Evolutionary conservation across 53 echinoderm and acorn worm genomes (phyloP), one percentile per base, ranked within the genome.

Genomic region (Holothuria scabra): DNA sequence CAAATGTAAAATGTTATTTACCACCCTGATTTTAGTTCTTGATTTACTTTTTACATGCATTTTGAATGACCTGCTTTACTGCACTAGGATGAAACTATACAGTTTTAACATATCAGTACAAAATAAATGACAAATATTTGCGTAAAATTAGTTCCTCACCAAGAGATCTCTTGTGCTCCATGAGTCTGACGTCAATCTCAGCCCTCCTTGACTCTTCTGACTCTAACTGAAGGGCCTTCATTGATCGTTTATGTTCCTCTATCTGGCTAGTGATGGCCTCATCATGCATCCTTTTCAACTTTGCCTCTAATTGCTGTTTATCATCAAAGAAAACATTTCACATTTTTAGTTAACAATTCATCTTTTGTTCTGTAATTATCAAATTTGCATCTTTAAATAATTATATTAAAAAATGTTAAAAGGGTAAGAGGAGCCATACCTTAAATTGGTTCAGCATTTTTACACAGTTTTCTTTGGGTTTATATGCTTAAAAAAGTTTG

Each of bases 281-380:
- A 28, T 58, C 31, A 35, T 89, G 81, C 46, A 60, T 67, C 12
- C 59, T 58, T 4, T 44, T 67, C 33, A 93, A 80, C 46, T 72
- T 86, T 23, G 79, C 79, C 84, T 93, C 91, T 49, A 93, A 16
- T 59, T 88, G 66, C 94, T 93, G 81, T 60, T 52, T 68, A 67
- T 25, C 25, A 33, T 18, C 12, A 30, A 20, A 70, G 14, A 34
- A 22, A 70, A 37, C 2, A 2, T 52, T 1, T 52, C 18, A 52
- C 16, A 0, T 52, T 3, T 18, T 52, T 52, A 4, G 41, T 41
- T 41, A 67, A 70, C 21, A 23, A 84, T 74, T 5, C 41, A 72
- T 74, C 74, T 84, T 23, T 23, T 59, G 25, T 26, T 70, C 74
- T 59, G 69, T 56, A 13, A 44, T 59, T 72, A 72, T 56, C 26